These are phyloP conservation scores for Neomorphus geoffroyi DNA, from an alignment of 2,797 vertebrate genomes.

Conservation along the genomic window DNA sequence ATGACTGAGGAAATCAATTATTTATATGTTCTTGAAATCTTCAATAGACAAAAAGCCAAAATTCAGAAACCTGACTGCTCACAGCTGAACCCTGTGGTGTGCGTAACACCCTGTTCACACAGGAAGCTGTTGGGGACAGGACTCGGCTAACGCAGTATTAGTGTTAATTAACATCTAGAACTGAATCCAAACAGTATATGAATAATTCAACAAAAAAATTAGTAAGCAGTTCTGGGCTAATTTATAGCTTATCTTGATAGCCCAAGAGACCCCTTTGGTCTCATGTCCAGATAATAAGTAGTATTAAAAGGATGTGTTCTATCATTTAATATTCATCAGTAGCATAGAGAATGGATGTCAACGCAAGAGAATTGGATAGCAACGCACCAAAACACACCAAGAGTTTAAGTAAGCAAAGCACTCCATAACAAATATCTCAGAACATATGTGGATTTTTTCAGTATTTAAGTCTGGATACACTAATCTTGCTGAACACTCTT, in stretches of 20 bases:
- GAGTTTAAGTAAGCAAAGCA: background rate
- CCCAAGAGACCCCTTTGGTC: background rate
- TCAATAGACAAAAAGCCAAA: background rate
- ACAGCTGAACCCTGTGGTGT: background rate
- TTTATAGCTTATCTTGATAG: background rate
- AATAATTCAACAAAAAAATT: background rate
- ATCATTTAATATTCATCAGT: background rate
- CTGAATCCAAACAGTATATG: background rate
- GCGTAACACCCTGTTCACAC: background rate
- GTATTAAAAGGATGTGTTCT: background rate
- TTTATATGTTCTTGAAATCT: background rate
- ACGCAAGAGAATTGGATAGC: no score
- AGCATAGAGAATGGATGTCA: background rate
- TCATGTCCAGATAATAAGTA: background rate
- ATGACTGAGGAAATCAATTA: background rate
- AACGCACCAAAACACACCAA: background rate
- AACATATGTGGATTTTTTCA: background rate
- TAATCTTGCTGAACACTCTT: background rate
- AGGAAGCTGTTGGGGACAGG: background rate
- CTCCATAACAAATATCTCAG: background rate
- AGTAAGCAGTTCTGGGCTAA: background rate
- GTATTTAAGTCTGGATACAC: background rate
- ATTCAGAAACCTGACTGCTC: background rate
- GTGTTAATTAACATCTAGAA: background rate
- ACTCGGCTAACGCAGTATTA: background rate